Base-by-base conservation (phyloP, 2,113 vertebrate genomes). In the Nematolebias whitei region DNA sequence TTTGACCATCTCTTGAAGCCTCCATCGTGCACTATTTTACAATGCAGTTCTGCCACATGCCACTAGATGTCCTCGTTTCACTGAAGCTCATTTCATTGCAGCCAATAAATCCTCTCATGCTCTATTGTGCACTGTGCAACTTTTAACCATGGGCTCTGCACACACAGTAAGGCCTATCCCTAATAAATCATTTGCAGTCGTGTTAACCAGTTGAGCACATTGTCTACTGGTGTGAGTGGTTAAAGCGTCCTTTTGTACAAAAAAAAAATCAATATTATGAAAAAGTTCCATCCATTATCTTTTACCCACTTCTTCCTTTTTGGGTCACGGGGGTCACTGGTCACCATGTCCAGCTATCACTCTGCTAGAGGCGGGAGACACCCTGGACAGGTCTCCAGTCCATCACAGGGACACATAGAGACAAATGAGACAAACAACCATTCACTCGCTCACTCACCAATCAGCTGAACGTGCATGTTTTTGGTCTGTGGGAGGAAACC, bases 31-130 rank as follows among this genome's bases (percentile, higher is more conserved):
- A 4, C 29, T 18, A 0, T 49, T 39, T 47, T 1, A 47, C 19
- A 15, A 13, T 63, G 45, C 6, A 50, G 20, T 63, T 24, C 18
- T 44, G 2, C 6, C 59, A 5, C 54, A 54, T 19, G 53, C 57
- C 62, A 71, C 59, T 59, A 63, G 78, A 53, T 38, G 71, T 60
- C 58, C 26, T 29, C 0, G 24, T 59, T 57, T 59, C 14, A 29
- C 22, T 49, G 49, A 3, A 24, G 1, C 12, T 60, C 3, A 13
- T 45, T 59, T 20, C 1, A 0, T 24, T 8, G 47, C 20, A 26
- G 32, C 47, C 40, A 4, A 48, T 19, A 1, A 20, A 41, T 63
- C 29, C 59, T 20, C 5, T 43, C 61, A 23, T 56, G 22, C 13
- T 70, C 40, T 4, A 23, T 54, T 60, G 60, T 55, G 18, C 51